These are phyloP conservation scores for Pyrochroa serraticornis DNA, from an alignment of 2,888 invertebrate species.

Conservation along the genomic window DNA sequence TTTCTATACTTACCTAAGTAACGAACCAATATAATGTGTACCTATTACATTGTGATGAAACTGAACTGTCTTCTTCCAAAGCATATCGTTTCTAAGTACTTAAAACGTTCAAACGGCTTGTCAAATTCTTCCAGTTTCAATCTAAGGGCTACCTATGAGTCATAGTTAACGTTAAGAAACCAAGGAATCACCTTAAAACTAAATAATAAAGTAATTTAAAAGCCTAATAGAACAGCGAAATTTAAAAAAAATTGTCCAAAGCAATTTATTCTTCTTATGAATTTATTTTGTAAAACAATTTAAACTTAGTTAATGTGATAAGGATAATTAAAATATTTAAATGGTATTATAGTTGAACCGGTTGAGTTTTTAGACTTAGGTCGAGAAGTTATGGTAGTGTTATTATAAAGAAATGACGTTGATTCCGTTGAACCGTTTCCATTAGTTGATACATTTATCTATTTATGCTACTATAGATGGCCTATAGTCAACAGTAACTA, in stretches of 20 bases:
- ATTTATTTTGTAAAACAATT: constrained; percentile 34
- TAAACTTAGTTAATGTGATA: constrained; percentile 39
- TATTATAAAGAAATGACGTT: constrained; percentile 1
- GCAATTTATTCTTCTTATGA: constrained; percentile 39
- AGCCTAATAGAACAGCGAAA: constrained; percentile 50
- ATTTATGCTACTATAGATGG: constrained; percentile 43
- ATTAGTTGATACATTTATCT: constrained; percentile 25
- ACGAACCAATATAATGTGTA: constrained; percentile 23
- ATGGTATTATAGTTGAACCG: constrained; percentile 37
- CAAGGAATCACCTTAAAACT: constrained; percentile 2
- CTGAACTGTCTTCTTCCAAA: constrained; percentile 26
- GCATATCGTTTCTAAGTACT: constrained; percentile 38
- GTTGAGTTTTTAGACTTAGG: constrained; percentile 37
- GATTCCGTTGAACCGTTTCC: constrained; percentile 23
- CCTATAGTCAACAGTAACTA: constrained; percentile 38
- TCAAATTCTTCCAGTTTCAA: constrained; percentile 50
- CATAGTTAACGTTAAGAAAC: constrained; percentile 27
- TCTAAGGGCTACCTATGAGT: constrained; percentile 31
- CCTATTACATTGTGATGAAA: constrained; percentile 28
- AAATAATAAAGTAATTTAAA: constrained; percentile 30
- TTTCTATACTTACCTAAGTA: background rate
- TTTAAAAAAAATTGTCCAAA: constrained; percentile 34
- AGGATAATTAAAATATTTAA: constrained; percentile 34
- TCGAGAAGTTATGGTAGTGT: constrained; percentile 17
- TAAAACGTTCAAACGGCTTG: constrained; percentile 42